These are phyloP conservation scores for Gymnothorax reevesii DNA, from an alignment of 2,797 vertebrate species.

Conservation along the genomic window DNA sequence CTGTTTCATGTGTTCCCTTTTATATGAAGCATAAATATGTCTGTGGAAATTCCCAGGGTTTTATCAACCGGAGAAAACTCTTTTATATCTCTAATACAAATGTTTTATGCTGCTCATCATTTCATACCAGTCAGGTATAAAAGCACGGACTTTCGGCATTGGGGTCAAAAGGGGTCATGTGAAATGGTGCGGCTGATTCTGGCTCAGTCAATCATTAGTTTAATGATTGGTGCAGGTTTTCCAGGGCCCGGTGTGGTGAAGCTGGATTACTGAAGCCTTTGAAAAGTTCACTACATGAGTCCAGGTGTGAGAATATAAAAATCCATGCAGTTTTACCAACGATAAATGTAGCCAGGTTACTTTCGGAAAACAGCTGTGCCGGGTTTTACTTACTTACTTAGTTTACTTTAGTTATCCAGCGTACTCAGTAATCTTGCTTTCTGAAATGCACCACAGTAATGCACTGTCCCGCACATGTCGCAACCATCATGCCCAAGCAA, in stretches of 20 bases:
- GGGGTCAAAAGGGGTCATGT: slow-evolving; percentile 54
- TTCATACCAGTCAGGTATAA: slow-evolving; percentile 19
- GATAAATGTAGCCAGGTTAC: too few relatives aligned
- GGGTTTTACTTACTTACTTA: slow-evolving; percentile 47
- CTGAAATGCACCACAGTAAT: too few relatives aligned
- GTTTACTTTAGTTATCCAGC: slow-evolving; percentile 55
- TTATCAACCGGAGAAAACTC: neutral
- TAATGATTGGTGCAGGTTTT: slow-evolving; percentile 7
- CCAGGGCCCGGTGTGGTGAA: neutral
- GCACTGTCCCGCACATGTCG: too few relatives aligned
- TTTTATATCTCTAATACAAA: slow-evolving; percentile 19
- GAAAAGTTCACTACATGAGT: too few relatives aligned
- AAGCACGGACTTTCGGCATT: slow-evolving; percentile 34
- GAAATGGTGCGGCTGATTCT: slow-evolving; percentile 40
- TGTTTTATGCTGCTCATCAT: slow-evolving; percentile 31
- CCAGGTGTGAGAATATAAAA: too few relatives aligned
- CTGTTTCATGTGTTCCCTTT: slow-evolving; percentile 10
- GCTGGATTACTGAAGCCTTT: too few relatives aligned
- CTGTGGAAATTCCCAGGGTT: neutral
- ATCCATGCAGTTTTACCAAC: too few relatives aligned
- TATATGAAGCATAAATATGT: neutral
- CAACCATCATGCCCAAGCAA: slow-evolving; percentile 36
- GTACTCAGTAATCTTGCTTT: too few relatives aligned
- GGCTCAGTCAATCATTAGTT: slow-evolving; percentile 30
- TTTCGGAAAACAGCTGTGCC: neutral